Conservation (phyloP, 2,888 invertebrate genomes). For the Timema podura region DNA sequence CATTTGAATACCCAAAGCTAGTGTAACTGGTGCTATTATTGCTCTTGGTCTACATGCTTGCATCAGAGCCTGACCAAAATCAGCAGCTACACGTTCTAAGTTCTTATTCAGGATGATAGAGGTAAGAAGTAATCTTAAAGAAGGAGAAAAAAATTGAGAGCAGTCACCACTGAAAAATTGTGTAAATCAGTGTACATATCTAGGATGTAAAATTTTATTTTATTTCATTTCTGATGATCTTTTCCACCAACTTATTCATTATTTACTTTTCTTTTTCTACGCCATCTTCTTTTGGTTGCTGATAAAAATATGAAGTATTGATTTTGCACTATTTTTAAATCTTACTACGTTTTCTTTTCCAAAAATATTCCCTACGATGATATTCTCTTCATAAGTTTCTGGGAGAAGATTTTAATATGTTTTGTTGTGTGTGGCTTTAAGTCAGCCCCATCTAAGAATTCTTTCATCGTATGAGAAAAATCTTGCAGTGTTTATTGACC, state of each 20-base stretch:
- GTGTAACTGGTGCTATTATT: neutral
- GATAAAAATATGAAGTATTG: constrained; percentile 6
- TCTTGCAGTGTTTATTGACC: constrained; percentile 7
- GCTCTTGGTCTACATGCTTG: neutral
- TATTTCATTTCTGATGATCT: neutral
- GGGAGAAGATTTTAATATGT: neutral
- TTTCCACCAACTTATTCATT: neutral
- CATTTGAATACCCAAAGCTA: constrained; percentile 9
- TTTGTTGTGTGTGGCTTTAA: neutral
- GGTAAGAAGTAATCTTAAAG: neutral
- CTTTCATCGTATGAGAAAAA: neutral
- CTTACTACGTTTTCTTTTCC: constrained; percentile 4
- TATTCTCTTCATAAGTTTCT: constrained; percentile 3
- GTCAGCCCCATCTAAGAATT: neutral
- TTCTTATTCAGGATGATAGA: neutral
- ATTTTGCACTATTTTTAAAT: neutral
- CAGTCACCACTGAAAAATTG: neutral
- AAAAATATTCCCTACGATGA: neutral
- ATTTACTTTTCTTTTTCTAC: neutral
- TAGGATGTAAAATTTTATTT: neutral
- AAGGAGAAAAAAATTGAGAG: neutral
- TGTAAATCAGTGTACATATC: neutral
- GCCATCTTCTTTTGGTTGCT: neutral
- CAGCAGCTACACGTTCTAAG: neutral
- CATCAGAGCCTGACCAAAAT: neutral